A percentile compares a stretch with the other conserved stretches of the same genome.
These are phyloP conservation scores for Gonocerus acuteangulatus DNA, from an alignment of 2,888 invertebrate genomes.

Conservation along the genomic window DNA sequence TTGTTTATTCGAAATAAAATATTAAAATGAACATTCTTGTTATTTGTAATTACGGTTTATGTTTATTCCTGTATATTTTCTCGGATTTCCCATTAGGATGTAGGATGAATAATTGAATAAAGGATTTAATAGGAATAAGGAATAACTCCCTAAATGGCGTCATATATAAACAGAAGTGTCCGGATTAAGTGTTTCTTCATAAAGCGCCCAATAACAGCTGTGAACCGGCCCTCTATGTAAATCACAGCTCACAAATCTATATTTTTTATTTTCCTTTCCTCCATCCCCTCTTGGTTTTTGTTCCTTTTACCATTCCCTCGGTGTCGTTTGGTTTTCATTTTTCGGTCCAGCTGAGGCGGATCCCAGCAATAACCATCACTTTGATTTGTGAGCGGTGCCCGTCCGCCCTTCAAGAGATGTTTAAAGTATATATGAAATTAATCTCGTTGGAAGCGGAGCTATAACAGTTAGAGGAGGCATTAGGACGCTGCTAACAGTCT, in stretches of 20 bases:
- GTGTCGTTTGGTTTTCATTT: background rate
- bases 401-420: background rate
- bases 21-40: no score
- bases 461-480: constrained; percentile 8
- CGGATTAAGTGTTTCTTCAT: background rate
- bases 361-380: background rate
- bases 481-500: background rate
- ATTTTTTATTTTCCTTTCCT: background rate
- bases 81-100: no score
- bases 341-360: background rate
- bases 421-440: constrained; percentile 19
- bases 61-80: no score
- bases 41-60: no score
- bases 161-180: background rate
- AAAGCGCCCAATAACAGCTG: background rate
- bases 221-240: background rate
- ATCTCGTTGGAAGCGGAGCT: background rate
- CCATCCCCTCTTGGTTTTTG: background rate
- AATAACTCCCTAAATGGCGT: background rate
- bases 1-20: no score
- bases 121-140: background rate
- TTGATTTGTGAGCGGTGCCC: background rate
- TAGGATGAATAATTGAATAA: background rate
- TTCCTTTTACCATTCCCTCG: background rate
- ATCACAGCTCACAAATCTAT: background rate